Base-by-base conservation (phyloP, 1,140 invertebrate species). In the Hyphantria cunea region DNA sequence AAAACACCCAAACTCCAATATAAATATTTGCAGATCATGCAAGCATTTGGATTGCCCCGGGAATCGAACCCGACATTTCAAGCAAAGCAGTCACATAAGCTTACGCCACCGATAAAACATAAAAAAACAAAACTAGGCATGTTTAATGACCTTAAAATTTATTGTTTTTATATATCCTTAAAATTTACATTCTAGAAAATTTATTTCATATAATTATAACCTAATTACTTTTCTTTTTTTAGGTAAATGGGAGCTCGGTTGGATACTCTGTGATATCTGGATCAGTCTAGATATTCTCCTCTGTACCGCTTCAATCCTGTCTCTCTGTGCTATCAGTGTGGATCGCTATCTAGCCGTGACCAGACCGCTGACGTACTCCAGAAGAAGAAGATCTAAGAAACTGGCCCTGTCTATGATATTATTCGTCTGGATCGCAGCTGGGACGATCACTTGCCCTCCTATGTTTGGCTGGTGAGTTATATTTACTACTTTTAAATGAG, bases 271-370 rank as follows among this genome's bases (percentile, higher is more conserved):
- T 82, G 95, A 96, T 76, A 93, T 97, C 54, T 99, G 97, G 97
- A 95, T 98, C 44, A 98, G 97, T 0, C 92, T 98, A 78, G 98
- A 99, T 80, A 96, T 99, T 42, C 92, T 98, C 4, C 94, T 98
- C 0, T 98, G 98, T 84, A 99, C 98, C 2, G 94, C 96, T 62
- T 94, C 96, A 71, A 94, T 97, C 77, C 91, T 97, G 50, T 94
- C 94, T 78, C 85, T 97, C 79, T 95, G 95, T 92, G 94, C 96
- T 78, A 96, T 97, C 78, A 96, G 95, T 65, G 93, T 98, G 32
- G 97, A 98, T 84, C 91, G 97, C 48, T 98, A 97, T 86, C 92
- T 96, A 52, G 96, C 96, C n/a, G 96, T 98, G 37, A 97, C 96
- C 45, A 94, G 95, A 74, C 96, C 96, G 0, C 83, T 98, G 51